Base-by-base conservation (phyloP, 1,140 invertebrate genomes). In the Brachionus koreanus region DNA sequence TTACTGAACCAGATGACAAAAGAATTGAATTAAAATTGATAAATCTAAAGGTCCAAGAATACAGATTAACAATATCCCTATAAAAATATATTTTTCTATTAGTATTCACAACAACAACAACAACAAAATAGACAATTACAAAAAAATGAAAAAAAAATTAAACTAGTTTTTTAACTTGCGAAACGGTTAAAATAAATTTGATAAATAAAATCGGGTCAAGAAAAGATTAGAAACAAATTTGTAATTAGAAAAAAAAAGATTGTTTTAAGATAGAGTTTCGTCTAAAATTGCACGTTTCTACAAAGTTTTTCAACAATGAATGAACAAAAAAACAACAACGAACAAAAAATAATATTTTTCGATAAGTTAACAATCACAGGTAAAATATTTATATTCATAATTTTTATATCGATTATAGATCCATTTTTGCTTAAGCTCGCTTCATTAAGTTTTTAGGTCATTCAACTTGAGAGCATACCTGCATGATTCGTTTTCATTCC, bases 361-460 rank as follows among this genome's bases (percentile, higher is more conserved):
- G 39, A 42, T 16, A 57, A 57, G 49, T 16, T 57, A 57, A 19
- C 49, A 57, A 57, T 57, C 49, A 57, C 49, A 57, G 49, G 49
- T 57, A 57, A 57, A 57, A 57, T 57, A 57, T 57, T 57, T 19
- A 19, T 19, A 57, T 57, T 57, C 49, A 57, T 65, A 65, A 65
- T 65, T 65, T 65, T 5, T 5, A 13, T 65, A 65, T 65, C 33
- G 63, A 65, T 65, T 57, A 57, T 57, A 19, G 49, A 57, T 57
- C 49, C 49, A 57, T 57, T 57, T 57, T 57, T 29, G 1, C 16
- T 7, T 57, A 19, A 65, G 5, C 33, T 65, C 63, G 63, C 63
- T 65, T 65, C 63, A 65, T 65, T 37, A 37, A 65, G 63, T 65
- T 65, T 65, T 37, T 65, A 37, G 63, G 63, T 65, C 63, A 16